These are phyloP conservation scores for Rattus rattus DNA, from an alignment of 2,113 vertebrate genomes.

Conservation along the genomic window DNA sequence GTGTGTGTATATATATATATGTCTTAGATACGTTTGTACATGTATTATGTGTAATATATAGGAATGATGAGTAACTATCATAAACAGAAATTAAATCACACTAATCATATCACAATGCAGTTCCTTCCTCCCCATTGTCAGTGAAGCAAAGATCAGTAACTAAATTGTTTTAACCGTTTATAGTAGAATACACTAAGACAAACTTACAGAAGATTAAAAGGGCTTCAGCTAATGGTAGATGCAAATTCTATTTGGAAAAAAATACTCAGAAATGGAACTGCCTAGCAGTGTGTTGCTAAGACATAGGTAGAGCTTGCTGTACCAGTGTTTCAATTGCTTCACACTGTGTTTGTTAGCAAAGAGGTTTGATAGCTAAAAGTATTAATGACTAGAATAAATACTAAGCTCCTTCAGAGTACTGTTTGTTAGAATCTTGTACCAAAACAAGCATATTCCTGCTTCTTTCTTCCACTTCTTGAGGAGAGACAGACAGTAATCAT, in stretches of 20 bases:
- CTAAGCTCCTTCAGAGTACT: not conserved
- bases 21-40: too few species aligned
- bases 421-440: not conserved
- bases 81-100: not conserved
- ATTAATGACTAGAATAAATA: not conserved
- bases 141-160: not conserved
- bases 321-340: not conserved
- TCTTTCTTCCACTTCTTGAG: not conserved
- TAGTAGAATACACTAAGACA: not conserved
- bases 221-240: not conserved
- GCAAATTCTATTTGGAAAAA: not conserved
- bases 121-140: rapidly evolving
- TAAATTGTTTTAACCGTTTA: not conserved
- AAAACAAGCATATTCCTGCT: not conserved
- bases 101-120: not conserved
- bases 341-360: not conserved
- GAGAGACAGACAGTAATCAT: not conserved
- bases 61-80: not conserved
- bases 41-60: not conserved
- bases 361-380: not conserved
- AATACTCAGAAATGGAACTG: not conserved
- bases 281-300: not conserved
- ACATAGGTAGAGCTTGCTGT: not conserved
- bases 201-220: not conserved
- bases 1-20: too few species aligned